phyloP scores from a whole-genome alignment of 1,140 invertebrate species.

The Drosophila baimaii region DNA sequence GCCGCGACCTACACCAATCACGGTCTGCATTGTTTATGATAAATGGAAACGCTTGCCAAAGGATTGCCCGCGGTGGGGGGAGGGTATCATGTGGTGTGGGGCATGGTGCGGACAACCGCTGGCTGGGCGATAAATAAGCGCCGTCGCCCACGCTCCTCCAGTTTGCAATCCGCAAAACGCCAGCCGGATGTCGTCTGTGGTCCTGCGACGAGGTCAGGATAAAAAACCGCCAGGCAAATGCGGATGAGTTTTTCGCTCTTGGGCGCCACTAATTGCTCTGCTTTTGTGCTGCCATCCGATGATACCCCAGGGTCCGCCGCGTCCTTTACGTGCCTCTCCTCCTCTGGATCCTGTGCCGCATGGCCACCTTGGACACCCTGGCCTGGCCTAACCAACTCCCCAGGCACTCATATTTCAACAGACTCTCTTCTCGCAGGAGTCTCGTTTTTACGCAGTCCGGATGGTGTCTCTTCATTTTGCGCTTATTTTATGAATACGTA shows the following conservation, averaged over 20 bases:
- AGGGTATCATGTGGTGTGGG: neutral
- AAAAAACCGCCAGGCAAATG: constrained; percentile 35
- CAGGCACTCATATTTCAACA: constrained; percentile 48
- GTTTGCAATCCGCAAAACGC: neutral
- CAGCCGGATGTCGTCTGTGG: constrained; percentile 28
- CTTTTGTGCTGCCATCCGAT: constrained; percentile 54
- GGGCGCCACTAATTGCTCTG: constrained; percentile 73
- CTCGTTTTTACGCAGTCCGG: neutral
- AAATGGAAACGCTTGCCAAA: constrained; percentile 65
- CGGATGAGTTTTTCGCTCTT: constrained; percentile 73
- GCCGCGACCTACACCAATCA: constrained; percentile 71
- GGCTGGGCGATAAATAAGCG: constrained; percentile 54
- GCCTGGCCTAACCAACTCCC: constrained; percentile 20
- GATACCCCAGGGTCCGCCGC: constrained; percentile 17
- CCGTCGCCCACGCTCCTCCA: constrained; percentile 31
- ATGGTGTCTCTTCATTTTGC: constrained; percentile 15
- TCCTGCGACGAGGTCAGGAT: constrained; percentile 22
- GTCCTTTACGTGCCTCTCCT: neutral
- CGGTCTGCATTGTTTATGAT: constrained; percentile 70
- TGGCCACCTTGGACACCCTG: neutral
- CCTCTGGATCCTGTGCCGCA: neutral
- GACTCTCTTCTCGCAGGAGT: constrained; percentile 27
- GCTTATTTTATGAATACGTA: constrained; percentile 50
- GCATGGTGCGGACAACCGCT: neutral
- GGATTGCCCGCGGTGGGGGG: neutral